Conservation (phyloP, 2,797 vertebrate species). For the Capromys pilorides region DNA sequence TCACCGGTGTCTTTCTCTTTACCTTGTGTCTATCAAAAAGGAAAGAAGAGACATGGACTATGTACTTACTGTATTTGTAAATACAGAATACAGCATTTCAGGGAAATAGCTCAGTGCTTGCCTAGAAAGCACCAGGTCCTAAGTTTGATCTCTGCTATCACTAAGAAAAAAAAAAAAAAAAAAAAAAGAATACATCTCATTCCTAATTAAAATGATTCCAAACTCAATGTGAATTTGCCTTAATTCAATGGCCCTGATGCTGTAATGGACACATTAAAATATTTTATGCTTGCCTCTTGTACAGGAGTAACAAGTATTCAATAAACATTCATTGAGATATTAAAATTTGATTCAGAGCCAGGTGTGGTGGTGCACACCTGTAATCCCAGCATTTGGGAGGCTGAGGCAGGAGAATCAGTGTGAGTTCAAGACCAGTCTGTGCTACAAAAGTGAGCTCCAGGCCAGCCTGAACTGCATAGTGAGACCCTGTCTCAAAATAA, state of each 20-base stretch:
- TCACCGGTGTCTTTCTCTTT: background rate
- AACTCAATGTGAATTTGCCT: background rate
- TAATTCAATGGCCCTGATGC: background rate
- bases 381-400: no score
- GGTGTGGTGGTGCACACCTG: no score
- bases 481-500: no score
- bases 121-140: no score
- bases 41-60: background rate
- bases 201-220: constrained; percentile 36
- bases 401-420: no score
- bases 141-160: no score
- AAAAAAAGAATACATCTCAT: background rate
- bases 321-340: background rate
- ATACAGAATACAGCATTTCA: background rate
- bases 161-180: background rate
- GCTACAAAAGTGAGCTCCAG: no score
- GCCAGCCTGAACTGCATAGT: no score
- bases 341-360: constrained; percentile 1
- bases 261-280: background rate
- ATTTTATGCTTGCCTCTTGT: background rate
- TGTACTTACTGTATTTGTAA: background rate
- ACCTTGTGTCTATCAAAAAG: background rate
- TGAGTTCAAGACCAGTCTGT: no score
- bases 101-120: no score
- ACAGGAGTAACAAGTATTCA: background rate